phyloP scores from a whole-genome alignment of 2,797 vertebrate species.

The Danio kyathit region DNA sequence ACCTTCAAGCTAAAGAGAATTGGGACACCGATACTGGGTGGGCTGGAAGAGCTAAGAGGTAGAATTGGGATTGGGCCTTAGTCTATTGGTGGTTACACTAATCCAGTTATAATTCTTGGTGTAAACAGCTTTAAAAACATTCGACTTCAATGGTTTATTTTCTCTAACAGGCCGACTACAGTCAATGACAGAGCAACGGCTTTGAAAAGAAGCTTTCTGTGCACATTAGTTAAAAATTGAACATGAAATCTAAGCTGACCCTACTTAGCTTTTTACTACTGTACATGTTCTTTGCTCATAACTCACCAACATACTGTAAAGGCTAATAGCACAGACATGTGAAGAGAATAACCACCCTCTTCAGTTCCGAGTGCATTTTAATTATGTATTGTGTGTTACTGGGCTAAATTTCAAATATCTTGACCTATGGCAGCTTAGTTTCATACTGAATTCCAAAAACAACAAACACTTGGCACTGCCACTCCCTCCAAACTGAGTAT shows the following conservation, averaged over 20 bases:
- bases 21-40: no score
- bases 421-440: background rate
- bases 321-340: background rate
- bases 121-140: background rate
- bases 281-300: background rate
- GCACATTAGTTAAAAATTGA: background rate
- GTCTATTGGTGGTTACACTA: background rate
- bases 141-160: background rate
- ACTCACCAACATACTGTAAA: background rate
- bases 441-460: background rate
- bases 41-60: no score
- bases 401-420: background rate
- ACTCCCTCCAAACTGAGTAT: background rate
- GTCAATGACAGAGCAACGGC: background rate
- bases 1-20: no score
- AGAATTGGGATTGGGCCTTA: no score
- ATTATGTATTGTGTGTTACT: background rate
- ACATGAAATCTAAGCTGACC: background rate
- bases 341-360: background rate
- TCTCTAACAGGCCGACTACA: background rate
- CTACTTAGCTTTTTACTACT: background rate
- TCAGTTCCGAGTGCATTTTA: background rate
- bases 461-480: background rate
- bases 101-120: background rate
- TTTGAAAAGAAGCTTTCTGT: background rate